phyloP scores from a whole-genome alignment of 2,888 invertebrate species.

The Hyles lineata region DNA sequence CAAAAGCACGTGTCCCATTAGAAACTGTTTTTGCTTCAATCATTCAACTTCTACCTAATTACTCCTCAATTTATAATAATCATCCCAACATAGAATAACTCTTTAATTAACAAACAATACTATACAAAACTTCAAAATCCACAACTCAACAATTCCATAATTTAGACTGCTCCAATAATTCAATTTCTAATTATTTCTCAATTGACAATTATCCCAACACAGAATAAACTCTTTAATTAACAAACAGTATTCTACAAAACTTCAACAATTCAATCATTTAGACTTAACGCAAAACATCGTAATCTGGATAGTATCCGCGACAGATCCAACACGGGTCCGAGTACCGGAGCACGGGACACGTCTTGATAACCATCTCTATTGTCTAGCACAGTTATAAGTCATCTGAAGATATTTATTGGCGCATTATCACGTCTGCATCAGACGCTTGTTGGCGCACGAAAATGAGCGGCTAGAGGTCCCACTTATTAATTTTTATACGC shows the following conservation, averaged over 20 bases:
- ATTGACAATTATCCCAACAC: too few relatives aligned
- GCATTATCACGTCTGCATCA: conserved; percentile 53
- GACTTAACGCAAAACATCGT: conserved; percentile 23
- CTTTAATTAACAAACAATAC: too few relatives aligned
- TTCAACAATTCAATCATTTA: conserved; percentile 17
- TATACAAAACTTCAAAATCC: too few relatives aligned
- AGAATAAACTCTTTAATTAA: too few relatives aligned
- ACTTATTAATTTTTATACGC: conserved; percentile 3
- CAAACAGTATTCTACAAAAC: not conserved
- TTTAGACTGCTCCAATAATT: not conserved
- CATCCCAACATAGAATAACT: too few relatives aligned
- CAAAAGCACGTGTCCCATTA: too few relatives aligned
- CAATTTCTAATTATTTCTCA: too few relatives aligned
- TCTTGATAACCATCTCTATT: conserved; percentile 51
- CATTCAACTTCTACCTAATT: too few relatives aligned
- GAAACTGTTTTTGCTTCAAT: too few relatives aligned
- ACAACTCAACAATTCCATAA: conserved; percentile 1
- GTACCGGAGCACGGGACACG: conserved; percentile 29
- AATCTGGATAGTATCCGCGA: conserved; percentile 22
- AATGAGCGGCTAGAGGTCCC: conserved; percentile 17
- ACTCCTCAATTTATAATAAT: too few relatives aligned
- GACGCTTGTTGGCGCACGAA: conserved; percentile 29
- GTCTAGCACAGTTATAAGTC: conserved; percentile 50
- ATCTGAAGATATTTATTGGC: conserved; percentile 57
- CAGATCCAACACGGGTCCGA: conserved; percentile 24